These are phyloP conservation scores for Neolamprologus brichardi DNA, from an alignment of 2,113 vertebrate species.

Conservation along the genomic window DNA sequence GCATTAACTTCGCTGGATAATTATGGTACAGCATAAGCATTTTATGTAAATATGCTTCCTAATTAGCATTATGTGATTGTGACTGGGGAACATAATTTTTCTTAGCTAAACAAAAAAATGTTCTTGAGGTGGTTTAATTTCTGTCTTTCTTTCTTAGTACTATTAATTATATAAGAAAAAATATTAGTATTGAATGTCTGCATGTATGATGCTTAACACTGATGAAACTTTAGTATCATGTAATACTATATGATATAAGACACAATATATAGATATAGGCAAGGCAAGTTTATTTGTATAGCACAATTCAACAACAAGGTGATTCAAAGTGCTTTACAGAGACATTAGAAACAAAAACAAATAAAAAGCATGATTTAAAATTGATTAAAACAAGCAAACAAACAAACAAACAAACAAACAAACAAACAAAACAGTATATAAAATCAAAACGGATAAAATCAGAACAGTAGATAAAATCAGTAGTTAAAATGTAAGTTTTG, in stretches of 20 bases:
- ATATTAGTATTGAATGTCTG: not conserved
- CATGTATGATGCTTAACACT: not conserved
- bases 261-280: not conserved
- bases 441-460: too few species aligned
- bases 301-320: too few species aligned
- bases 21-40: conserved; percentile 31
- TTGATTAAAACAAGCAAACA: too few species aligned
- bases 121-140: not conserved
- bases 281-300: too few species aligned
- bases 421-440: too few species aligned
- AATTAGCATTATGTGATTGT: conserved; percentile 19
- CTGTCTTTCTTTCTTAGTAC: not conserved
- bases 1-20: conserved; percentile 33
- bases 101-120: not conserved
- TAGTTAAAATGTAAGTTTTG: too few species aligned
- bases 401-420: too few species aligned
- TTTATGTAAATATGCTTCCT: conserved; percentile 22
- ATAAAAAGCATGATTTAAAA: too few species aligned
- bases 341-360: too few species aligned
- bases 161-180: not conserved
- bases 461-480: too few species aligned
- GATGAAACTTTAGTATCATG: not conserved
- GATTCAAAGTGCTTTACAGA: too few species aligned
- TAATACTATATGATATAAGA: not conserved
- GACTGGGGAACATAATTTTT: not conserved